Evolutionary conservation across 1,140 invertebrate species (phyloP).

Genomic region (Maniola jurtina): DNA sequence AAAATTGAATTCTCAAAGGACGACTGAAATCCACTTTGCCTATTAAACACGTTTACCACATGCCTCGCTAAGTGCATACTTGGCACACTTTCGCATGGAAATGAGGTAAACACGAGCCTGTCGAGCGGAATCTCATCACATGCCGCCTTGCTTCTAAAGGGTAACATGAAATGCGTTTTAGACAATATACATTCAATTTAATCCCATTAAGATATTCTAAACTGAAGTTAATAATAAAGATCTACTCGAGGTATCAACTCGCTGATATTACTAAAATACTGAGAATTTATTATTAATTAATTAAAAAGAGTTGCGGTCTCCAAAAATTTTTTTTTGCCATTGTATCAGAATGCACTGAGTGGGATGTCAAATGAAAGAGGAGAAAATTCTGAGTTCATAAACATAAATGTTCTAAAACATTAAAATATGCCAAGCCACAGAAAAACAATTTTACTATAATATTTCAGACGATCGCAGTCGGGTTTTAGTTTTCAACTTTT

Average conservation of each 20-base stretch:
- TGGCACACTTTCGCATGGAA: constrained; percentile 62
- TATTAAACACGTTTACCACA: constrained; percentile 21
- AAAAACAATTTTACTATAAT: too few species aligned
- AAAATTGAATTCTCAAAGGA: background rate
- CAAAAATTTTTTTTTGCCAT: too few species aligned
- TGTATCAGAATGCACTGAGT: too few species aligned
- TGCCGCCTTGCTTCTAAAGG: constrained; percentile 35
- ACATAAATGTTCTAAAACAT: too few species aligned
- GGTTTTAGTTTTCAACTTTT: too few species aligned
- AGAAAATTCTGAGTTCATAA: too few species aligned
- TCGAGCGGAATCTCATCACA: constrained; percentile 45
- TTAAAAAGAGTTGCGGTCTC: too few species aligned
- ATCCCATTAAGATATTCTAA: constrained; percentile 23
- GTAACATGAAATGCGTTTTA: constrained; percentile 58
- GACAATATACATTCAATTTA: constrained; percentile 38
- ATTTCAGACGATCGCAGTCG: too few species aligned
- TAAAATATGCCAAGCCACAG: too few species aligned
- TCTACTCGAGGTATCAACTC: background rate
- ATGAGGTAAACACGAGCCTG: constrained; percentile 47
- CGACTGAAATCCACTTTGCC: constrained; percentile 4
- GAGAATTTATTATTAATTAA: too few species aligned
- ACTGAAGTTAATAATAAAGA: background rate
- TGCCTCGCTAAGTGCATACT: constrained; percentile 26
- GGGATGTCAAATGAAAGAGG: too few species aligned
- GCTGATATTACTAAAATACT: background rate